Evolutionary conservation across 2,888 invertebrate genomes (phyloP), one percentile per base, ranked within the genome.

Genomic region (Drosophila quinaria): DNA sequence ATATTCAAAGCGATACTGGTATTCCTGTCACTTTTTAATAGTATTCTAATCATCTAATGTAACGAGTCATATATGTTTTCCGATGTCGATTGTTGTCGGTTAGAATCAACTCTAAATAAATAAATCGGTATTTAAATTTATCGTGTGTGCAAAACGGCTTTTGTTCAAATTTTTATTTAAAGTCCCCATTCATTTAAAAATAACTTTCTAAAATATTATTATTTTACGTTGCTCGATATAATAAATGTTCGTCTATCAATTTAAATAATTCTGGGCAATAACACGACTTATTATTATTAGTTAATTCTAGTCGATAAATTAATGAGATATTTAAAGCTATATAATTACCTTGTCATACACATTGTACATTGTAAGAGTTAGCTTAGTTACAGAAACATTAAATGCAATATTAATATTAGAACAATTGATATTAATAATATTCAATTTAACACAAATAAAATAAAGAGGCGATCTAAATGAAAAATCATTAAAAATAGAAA

Each of bases 1-100:
- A 4, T 3, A 22, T n/a, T n/a, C n/a, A 25, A 25, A 5, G 13
- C 52, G 42, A 58, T 58, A 41, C 33, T 25, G 13, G 29, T 5
- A 11, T 49, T 51, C 31, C 54, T 51, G 71, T 29, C 51, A 44
- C 15, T 39, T 47, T 10, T 52, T 11, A 49, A 10, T 33, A 42
- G 29, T 61, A 52, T 19, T n/a, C 2, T 8, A 25, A 22, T 61
- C 49, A 19, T n/a, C 2, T 8, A 25, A 22, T 13, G 39, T 41
- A 63, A 25, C 58, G 58, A 51, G 11, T 44, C 29, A 25, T 8
- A 15, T 37, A n/a, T 33, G 4, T 10, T n/a, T 19, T 0, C 11
- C 13, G 9, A 13, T 46, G 25, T 25, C 29, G 58, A 59, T 59
- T n/a, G 13, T 17, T 13, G 17, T 15, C 17, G 10, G 17, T 46